Evolutionary conservation across 2,888 invertebrate genomes (phyloP).

Genomic region (Drosophila kambysellisi): DNA sequence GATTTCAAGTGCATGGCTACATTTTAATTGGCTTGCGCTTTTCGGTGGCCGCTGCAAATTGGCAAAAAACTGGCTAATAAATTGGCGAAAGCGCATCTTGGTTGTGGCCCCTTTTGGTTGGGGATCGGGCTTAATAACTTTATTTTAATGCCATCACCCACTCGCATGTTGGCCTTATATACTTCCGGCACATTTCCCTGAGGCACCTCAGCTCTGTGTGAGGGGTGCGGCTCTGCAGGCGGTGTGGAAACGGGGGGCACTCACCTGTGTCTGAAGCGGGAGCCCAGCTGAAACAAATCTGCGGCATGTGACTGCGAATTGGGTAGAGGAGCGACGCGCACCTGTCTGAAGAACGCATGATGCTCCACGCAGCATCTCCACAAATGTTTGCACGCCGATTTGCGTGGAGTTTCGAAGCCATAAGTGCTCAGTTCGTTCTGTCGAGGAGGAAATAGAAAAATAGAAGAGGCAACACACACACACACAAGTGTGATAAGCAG

Average conservation of each 20-base stretch:
- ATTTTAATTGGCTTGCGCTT: conserved; percentile 74
- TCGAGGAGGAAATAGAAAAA: conserved; percentile 34
- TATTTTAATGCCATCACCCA: conserved; percentile 56
- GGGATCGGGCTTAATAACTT: conserved; percentile 56
- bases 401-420: conserved; percentile 96
- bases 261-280: conserved; percentile 92
- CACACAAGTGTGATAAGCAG: conserved; percentile 67
- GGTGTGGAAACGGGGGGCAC: conserved; percentile 31
- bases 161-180: conserved; percentile 38
- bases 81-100: conserved; percentile 42
- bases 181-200: conserved; percentile 62
- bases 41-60: conserved; percentile 58
- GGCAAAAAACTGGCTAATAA: conserved; percentile 50
- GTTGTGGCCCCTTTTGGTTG: conserved; percentile 7
- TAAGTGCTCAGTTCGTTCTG: conserved; percentile 98
- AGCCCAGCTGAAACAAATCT: conserved; percentile 91
- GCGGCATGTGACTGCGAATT: conserved; percentile 87
- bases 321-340: conserved; percentile 90
- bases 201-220: conserved; percentile 11
- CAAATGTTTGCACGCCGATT: conserved; percentile 96
- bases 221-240: background rate
- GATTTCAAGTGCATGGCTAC: conserved; percentile 64
- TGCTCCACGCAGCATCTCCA: conserved; percentile 99
- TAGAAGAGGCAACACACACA: conserved; percentile 17
- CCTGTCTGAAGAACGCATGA: conserved; percentile 95